Evolutionary conservation across 2,888 invertebrate genomes (phyloP).

Genomic region (Temnothorax rugatulus): DNA sequence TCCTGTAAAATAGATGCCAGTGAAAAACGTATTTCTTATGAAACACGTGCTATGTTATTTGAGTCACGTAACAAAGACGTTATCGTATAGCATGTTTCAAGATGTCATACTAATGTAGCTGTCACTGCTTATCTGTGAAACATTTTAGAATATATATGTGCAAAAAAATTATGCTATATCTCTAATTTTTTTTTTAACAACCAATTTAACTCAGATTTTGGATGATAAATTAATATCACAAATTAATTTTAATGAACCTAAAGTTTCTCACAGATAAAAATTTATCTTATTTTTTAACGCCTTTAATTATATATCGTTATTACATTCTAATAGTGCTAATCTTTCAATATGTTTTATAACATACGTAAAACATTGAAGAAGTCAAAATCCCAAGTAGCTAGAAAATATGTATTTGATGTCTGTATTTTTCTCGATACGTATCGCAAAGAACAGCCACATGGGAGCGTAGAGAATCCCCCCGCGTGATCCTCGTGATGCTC

Average conservation of each 20-base stretch:
- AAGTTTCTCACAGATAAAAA: background rate
- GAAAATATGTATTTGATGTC: background rate
- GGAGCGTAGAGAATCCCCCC: slow-evolving; percentile 6
- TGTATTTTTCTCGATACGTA: background rate
- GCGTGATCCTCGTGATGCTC: slow-evolving; percentile 22
- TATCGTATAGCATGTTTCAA: slow-evolving; percentile 16
- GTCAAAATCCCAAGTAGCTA: background rate
- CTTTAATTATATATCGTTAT: background rate
- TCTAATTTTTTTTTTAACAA: background rate
- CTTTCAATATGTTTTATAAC: background rate
- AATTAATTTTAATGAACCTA: background rate
- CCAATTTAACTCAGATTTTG: background rate
- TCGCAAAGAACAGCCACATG: background rate
- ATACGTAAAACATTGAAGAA: background rate
- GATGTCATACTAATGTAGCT: slow-evolving; percentile 16
- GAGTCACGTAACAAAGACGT: slow-evolving; percentile 30
- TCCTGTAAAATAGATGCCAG: background rate
- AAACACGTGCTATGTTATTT: background rate
- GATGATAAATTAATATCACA: background rate
- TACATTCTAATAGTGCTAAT: background rate
- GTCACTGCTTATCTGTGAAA: background rate
- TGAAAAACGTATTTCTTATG: background rate
- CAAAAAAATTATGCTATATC: background rate
- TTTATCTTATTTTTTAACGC: background rate
- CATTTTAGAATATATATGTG: background rate